Conservation (phyloP, 2,113 vertebrate species). For the Delphinapterus leucas region DNA sequence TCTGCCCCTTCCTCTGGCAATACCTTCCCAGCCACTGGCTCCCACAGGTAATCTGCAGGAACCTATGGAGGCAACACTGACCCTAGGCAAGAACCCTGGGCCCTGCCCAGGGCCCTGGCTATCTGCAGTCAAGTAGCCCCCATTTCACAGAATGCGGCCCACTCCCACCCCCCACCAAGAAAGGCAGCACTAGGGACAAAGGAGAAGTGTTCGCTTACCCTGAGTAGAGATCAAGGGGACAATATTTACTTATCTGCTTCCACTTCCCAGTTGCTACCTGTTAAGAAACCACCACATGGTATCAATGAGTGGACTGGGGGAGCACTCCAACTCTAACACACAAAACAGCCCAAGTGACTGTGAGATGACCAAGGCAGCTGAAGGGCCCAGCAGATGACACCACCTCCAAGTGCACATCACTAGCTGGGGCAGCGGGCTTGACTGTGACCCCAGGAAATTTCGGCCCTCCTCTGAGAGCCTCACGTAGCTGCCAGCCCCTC, state of each 20-base stretch:
- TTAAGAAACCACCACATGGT: slow-evolving; percentile 44
- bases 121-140: not conserved
- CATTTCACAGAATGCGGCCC: not conserved
- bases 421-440: not conserved
- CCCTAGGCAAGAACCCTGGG: not conserved
- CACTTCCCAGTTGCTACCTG: slow-evolving; percentile 96
- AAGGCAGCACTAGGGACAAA: not conserved
- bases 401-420: not conserved
- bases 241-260: slow-evolving; percentile 95
- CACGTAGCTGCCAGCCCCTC: accelerated
- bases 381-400: not conserved
- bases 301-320: not conserved
- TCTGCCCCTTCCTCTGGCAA: not conserved
- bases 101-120: not conserved
- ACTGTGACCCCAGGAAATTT: not conserved
- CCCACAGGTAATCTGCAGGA: not conserved
- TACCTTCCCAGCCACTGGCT: not conserved
- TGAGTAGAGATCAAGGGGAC: slow-evolving; percentile 97
- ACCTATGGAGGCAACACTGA: not conserved
- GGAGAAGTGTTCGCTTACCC: slow-evolving; percentile 85
- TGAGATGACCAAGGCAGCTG: not conserved
- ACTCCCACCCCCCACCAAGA: not conserved
- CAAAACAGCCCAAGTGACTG: not conserved
- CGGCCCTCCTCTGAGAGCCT: not conserved
- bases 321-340: not conserved